phyloP scores from a whole-genome alignment of 2,113 vertebrate species.

The Poicephalus meyeri region DNA sequence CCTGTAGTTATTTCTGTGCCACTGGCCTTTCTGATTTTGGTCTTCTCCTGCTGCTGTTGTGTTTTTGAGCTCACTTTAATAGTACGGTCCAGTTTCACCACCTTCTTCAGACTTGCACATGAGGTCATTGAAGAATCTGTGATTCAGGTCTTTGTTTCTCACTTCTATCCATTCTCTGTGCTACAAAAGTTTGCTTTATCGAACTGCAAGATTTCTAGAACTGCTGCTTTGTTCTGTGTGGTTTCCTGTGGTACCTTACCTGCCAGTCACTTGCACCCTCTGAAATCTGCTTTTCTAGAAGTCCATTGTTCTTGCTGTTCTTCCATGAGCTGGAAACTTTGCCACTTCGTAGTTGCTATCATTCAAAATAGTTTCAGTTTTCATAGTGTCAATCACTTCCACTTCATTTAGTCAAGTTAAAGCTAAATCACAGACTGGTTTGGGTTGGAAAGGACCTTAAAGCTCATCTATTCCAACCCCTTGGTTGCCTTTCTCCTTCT shows the following conservation, averaged over 20 bases:
- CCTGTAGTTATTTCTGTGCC: not conserved
- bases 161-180: not conserved
- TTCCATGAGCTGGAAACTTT: not conserved
- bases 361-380: not conserved
- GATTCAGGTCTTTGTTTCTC: not conserved
- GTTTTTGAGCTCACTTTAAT: not conserved
- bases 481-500: not conserved
- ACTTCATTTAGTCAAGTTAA: not conserved
- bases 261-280: not conserved
- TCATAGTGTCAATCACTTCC: not conserved
- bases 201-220: not conserved
- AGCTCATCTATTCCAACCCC: not conserved
- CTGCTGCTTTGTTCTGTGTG: not conserved
- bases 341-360: not conserved
- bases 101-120: not conserved
- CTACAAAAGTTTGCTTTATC: not conserved
- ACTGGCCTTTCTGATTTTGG: not conserved
- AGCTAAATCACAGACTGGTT: not conserved
- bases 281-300: not conserved
- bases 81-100: not conserved
- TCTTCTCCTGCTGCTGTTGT: not conserved
- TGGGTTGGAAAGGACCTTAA: not conserved
- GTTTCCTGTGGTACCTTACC: accelerated
- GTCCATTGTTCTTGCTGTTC: not conserved
- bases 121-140: not conserved